Conservation (phyloP, 1,140 invertebrate species). For the Eubasilissa regina region DNA sequence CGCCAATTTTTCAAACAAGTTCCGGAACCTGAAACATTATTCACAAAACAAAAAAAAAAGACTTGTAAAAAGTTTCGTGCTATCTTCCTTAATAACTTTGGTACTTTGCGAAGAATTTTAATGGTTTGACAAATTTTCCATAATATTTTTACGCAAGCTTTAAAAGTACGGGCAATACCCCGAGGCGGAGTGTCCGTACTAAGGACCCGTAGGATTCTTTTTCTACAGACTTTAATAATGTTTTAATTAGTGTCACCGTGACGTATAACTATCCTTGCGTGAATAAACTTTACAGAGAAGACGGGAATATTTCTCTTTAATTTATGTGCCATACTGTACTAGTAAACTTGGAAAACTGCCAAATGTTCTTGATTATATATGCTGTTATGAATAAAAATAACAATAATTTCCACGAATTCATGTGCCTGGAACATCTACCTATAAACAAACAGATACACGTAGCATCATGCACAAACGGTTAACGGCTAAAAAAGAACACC, state of each 20-base stretch:
- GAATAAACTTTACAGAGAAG: too few species aligned
- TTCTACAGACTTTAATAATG: slow-evolving; percentile 45
- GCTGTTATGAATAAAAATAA: too few species aligned
- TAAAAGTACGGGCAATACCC: slow-evolving; percentile 7
- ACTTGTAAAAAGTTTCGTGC: background rate
- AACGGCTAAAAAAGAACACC: too few species aligned
- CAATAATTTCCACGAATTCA: too few species aligned
- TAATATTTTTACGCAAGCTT: slow-evolving; percentile 40
- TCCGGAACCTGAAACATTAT: background rate
- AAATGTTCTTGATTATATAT: too few species aligned
- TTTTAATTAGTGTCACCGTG: slow-evolving; percentile 45
- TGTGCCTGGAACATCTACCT: too few species aligned
- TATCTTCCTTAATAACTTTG: slow-evolving; percentile 30
- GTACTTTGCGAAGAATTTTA: slow-evolving; percentile 31
- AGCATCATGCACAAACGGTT: too few species aligned
- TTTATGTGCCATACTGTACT: too few species aligned
- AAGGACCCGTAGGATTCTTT: slow-evolving; percentile 41
- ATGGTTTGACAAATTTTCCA: slow-evolving; percentile 43
- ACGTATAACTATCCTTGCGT: too few species aligned
- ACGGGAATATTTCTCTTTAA: too few species aligned
- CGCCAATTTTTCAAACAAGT: background rate
- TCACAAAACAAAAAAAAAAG: slow-evolving; percentile 6
- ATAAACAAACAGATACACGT: too few species aligned
- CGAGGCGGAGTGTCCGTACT: slow-evolving; percentile 1
- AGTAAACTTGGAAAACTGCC: too few species aligned